A percentile compares a stretch with the other conserved stretches of the same genome.
These are phyloP conservation scores for Stenoptilia bipunctidactyla DNA, from an alignment of 2,888 invertebrate species.

Conservation along the genomic window DNA sequence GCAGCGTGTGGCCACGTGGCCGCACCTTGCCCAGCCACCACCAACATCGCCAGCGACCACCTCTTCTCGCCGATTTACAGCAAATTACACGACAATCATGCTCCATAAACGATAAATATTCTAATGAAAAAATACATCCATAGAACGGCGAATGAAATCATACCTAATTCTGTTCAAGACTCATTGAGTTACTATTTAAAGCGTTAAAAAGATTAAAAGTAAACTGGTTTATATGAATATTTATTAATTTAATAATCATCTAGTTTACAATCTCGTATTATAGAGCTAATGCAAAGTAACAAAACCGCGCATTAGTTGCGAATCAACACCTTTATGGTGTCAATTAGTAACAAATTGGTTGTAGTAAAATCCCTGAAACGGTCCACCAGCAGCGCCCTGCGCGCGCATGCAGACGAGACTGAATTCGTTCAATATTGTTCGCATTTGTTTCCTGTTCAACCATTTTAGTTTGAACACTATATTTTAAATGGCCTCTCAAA, in stretches of 20 bases:
- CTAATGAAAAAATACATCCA: neutral
- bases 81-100: slow-evolving; percentile 1
- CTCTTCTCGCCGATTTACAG: slow-evolving; percentile 1
- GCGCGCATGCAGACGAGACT: too few species aligned
- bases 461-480: neutral
- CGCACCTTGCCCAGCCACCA: slow-evolving; percentile 26
- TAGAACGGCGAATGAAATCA: neutral
- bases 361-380: too few species aligned
- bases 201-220: neutral
- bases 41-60: slow-evolving; percentile 13
- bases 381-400: too few species aligned
- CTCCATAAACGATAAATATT: neutral
- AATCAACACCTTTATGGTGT: too few species aligned
- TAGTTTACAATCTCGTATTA: neutral
- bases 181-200: neutral
- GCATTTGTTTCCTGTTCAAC: too few species aligned
- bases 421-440: too few species aligned
- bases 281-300: neutral
- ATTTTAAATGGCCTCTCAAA: neutral
- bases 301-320: too few species aligned
- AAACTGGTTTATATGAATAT: slow-evolving; percentile 1
- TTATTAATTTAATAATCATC: slow-evolving; percentile 1
- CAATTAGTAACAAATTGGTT: too few species aligned
- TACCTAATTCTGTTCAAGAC: slow-evolving; percentile 1
- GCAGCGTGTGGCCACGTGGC: slow-evolving; percentile 31